phyloP scores from a whole-genome alignment of 2,113 vertebrate species.

The Sorex fumeus region DNA sequence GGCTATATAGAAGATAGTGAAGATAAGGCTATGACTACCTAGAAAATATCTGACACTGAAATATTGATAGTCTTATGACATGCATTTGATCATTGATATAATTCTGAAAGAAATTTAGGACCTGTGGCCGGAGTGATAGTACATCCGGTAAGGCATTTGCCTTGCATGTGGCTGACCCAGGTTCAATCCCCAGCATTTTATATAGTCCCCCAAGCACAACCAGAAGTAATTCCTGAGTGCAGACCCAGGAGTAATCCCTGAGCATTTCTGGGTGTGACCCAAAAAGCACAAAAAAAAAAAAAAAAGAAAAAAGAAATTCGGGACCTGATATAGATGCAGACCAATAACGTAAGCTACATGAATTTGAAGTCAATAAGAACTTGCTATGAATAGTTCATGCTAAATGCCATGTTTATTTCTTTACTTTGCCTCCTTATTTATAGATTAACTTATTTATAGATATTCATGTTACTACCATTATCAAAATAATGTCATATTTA shows the following conservation, averaged over 20 bases:
- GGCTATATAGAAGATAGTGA: neutral
- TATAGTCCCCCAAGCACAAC: too few species aligned
- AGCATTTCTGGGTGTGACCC: too few species aligned
- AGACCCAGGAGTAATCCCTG: too few species aligned
- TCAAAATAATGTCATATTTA: conserved; percentile 18
- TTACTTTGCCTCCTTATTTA: neutral
- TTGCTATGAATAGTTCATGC: neutral
- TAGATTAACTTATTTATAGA: neutral
- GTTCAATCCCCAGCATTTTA: too few species aligned
- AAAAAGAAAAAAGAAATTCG: too few species aligned
- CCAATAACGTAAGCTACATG: neutral
- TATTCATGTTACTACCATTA: neutral
- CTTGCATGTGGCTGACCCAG: too few species aligned
- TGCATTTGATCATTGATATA: neutral
- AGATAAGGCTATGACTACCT: neutral
- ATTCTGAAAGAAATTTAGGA: neutral
- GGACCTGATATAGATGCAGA: neutral
- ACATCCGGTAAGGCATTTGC: too few species aligned
- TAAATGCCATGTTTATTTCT: conserved; percentile 24
- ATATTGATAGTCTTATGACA: neutral
- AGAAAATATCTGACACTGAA: neutral
- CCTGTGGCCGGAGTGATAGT: too few species aligned
- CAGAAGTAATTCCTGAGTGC: too few species aligned
- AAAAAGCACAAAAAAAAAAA: too few species aligned
- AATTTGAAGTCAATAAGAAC: neutral